Evolutionary conservation across 2,113 vertebrate species (phyloP).

Genomic region (Datnioides undecimradiatus): DNA sequence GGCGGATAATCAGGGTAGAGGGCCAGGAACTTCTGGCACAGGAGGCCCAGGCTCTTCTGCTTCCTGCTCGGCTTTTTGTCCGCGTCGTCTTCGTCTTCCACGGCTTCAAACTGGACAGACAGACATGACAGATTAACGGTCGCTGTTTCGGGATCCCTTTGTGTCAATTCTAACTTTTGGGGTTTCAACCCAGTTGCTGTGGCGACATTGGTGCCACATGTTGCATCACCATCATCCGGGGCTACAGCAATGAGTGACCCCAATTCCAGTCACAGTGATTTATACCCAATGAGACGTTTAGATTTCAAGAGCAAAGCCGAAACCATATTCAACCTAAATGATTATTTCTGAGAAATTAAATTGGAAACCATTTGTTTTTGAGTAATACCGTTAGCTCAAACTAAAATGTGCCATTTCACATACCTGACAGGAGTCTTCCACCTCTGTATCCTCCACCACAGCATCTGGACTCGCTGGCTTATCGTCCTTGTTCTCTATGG

Average conservation of each 20-base stretch:
- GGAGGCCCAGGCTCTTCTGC: slow-evolving; percentile 94
- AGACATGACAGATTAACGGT: no score
- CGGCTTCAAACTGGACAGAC: slow-evolving; percentile 81
- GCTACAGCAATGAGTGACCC: no score
- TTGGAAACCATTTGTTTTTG: not conserved
- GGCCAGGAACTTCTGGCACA: slow-evolving; percentile 96
- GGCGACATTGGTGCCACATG: no score
- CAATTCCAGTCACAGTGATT: not conserved
- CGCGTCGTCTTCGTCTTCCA: slow-evolving; percentile 86
- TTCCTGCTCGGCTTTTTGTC: slow-evolving; percentile 95
- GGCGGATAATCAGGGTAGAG: slow-evolving; percentile 93
- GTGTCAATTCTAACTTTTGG: no score
- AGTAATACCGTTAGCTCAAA: not conserved
- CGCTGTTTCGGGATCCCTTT: no score
- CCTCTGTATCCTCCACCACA: slow-evolving; percentile 39
- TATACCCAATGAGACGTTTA: not conserved
- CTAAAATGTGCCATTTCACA: not conserved
- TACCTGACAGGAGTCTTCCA: slow-evolving; percentile 85
- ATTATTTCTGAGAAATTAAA: not conserved
- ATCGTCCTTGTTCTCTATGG: slow-evolving; percentile 84
- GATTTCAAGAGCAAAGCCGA: not conserved
- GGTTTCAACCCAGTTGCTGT: no score
- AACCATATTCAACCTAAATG: not conserved
- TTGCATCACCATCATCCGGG: no score
- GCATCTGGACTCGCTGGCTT: slow-evolving; percentile 38